phyloP scores from a whole-genome alignment of 2,797 vertebrate genomes.

The Myotis myotis region DNA sequence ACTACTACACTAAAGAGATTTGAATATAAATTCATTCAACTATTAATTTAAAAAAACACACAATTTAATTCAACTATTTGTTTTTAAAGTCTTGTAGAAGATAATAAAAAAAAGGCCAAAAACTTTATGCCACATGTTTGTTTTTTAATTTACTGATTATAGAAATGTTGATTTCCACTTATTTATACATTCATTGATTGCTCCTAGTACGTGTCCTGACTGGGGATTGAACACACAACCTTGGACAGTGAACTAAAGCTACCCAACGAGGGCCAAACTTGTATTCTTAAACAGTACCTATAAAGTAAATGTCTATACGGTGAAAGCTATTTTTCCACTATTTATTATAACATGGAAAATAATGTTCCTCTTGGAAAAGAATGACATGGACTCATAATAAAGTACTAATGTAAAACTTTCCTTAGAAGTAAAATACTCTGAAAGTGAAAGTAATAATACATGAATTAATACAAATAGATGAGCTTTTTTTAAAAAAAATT shows the following conservation, averaged over 20 bases:
- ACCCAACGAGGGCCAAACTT: background rate
- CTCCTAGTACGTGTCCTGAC: background rate
- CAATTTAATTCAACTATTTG: background rate
- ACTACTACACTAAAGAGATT: slow-evolving; percentile 29
- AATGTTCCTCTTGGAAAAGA: background rate
- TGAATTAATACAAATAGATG: background rate
- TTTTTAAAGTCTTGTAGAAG: slow-evolving; percentile 50
- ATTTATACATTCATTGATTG: background rate
- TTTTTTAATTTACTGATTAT: background rate
- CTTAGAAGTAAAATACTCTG: slow-evolving; percentile 40
- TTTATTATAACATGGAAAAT: slow-evolving; percentile 14
- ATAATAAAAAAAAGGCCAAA: slow-evolving; percentile 38
- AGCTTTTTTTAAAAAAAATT: background rate
- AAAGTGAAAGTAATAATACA: background rate
- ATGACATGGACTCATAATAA: slow-evolving; percentile 31
- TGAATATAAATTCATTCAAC: slow-evolving; percentile 38
- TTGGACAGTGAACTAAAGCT: background rate
- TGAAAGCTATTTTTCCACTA: slow-evolving; percentile 18
- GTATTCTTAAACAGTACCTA: slow-evolving; percentile 13
- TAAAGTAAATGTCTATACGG: slow-evolving; percentile 22
- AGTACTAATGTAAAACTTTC: background rate
- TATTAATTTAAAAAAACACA: background rate
- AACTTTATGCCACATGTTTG: slow-evolving; percentile 14
- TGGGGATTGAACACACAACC: background rate
- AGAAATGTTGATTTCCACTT: background rate